A percentile compares a stretch with the other conserved stretches of the same genome.
These are phyloP conservation scores for Rhynchophorus ferrugineus DNA, from an alignment of 1,140 invertebrate species.

Conservation along the genomic window DNA sequence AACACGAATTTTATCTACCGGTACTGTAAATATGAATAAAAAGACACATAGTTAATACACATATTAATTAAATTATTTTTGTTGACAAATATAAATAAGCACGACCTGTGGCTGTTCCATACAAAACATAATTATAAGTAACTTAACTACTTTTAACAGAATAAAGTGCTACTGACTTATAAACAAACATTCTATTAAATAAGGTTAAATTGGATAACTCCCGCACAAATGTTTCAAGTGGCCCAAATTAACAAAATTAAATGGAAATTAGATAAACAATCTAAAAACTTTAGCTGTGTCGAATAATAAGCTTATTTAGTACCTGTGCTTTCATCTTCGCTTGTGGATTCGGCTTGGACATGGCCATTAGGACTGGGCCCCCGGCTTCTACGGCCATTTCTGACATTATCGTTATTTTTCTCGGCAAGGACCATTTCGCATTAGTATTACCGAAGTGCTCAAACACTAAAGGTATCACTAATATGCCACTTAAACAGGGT, in stretches of 20 bases:
- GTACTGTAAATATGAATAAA: constrained; percentile 44
- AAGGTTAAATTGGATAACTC: too few relatives aligned
- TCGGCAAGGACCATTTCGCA: constrained; percentile 75
- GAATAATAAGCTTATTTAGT: too few relatives aligned
- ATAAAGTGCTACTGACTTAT: too few relatives aligned
- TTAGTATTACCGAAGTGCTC: neutral
- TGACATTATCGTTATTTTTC: constrained; percentile 68
- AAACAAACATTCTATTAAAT: too few relatives aligned
- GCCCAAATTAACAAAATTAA: too few relatives aligned
- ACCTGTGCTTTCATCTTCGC: constrained; percentile 71
- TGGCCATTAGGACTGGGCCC: constrained; percentile 83
- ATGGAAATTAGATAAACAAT: constrained; percentile 7
- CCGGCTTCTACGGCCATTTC: constrained; percentile 77
- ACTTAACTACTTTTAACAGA: too few relatives aligned
- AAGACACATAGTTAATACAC: neutral
- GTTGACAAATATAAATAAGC: neutral
- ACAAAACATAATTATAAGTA: too few relatives aligned
- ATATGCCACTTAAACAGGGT: too few relatives aligned
- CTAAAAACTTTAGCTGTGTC: constrained; percentile 38
- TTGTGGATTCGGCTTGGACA: constrained; percentile 66
- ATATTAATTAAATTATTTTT: neutral
- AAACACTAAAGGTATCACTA: too few relatives aligned
- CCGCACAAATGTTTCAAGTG: too few relatives aligned
- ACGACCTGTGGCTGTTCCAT: too few relatives aligned
- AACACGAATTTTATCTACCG: constrained; percentile 87